Conservation (phyloP, 2,888 invertebrate genomes). For the Chorisops tibialis region DNA sequence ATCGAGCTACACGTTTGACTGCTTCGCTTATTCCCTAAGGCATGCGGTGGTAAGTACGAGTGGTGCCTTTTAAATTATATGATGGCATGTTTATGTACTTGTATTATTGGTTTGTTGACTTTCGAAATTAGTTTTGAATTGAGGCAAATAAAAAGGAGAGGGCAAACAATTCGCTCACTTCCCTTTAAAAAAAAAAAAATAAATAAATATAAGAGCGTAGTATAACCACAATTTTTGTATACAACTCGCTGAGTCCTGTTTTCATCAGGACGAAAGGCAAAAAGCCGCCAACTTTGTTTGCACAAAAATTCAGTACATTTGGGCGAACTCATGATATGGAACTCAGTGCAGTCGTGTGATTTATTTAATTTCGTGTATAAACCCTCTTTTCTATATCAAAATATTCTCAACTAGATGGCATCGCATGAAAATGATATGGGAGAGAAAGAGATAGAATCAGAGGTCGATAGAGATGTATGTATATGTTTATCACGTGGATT, state of each 20-base stretch:
- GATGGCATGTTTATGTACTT: conserved; percentile 39
- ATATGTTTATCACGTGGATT: not conserved
- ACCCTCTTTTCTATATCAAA: not conserved
- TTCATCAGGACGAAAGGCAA: conserved; percentile 18
- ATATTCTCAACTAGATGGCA: not conserved
- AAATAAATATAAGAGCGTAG: not conserved
- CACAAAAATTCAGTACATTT: conserved; percentile 5
- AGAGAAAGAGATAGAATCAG: not conserved
- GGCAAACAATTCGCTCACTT: not conserved
- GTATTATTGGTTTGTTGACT: conserved; percentile 49
- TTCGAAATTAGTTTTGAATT: conserved; percentile 52
- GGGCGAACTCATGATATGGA: not conserved
- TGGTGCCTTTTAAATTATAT: conserved; percentile 35
- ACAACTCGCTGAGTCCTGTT: not conserved
- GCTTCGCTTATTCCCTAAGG: too few species aligned
- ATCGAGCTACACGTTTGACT: too few species aligned
- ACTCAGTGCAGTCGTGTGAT: conserved; percentile 28
- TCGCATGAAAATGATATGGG: not conserved
- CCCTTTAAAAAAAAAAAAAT: not conserved
- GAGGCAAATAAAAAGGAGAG: conserved; percentile 44
- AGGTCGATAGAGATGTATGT: too few species aligned
- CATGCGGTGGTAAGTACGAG: not conserved
- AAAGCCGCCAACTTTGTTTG: conserved; percentile 28
- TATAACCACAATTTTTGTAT: not conserved
- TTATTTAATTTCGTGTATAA: conserved; percentile 26